Evolutionary conservation across 1,140 invertebrate genomes (phyloP), one percentile per base, ranked within the genome.

Genomic region (Holcopasites calliopsidis): DNA sequence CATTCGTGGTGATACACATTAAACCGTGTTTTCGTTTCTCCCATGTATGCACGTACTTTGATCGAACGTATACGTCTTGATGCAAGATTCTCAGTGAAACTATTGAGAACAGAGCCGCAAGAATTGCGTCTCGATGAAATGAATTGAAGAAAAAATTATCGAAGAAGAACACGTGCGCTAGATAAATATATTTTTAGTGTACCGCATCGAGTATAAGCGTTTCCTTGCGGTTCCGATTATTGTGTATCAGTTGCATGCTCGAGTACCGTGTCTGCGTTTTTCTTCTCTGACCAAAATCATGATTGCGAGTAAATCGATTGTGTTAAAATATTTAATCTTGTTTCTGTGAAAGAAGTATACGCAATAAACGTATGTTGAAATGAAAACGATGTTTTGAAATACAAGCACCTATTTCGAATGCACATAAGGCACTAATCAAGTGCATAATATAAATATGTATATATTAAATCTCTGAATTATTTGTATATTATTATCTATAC

Each of bases 401-500:
- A 40, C 18, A 52, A 73, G 61, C 64, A 78, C 72, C 54, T 66
- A 68, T 76, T n/a, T 54, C 38, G 11, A 68, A 76, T 68, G 40
- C 57, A 76, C 65, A 62, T 69, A 80, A 83, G 47, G 68, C 72
- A 83, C 62, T 47, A 44, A 68, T 23, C 6, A 42, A 66, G 80
- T 83, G 76, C 80, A 50, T 55, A 40, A 58, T 26, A 55, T 50
- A 82, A 7, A 40, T 40, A 40, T 40, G 38, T 47, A 69, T 77
- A 76, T 58, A 77, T 64, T 65, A 77, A 21, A 82, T 74, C 47
- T 58, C 40, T 42, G 38, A 79, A 60, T 72, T 64, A 74, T 52
- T 68, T 65, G 60, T 61, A 33, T 31, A 47, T 18, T 38, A 44
- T 23, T 21, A 60, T 49, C 28, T 74, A 35, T 8, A 1, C 54